A percentile compares a stretch with the other conserved stretches of the same genome.
phyloP scores from a whole-genome alignment of 2,113 vertebrate species.

The Pelodiscus sinensis region DNA sequence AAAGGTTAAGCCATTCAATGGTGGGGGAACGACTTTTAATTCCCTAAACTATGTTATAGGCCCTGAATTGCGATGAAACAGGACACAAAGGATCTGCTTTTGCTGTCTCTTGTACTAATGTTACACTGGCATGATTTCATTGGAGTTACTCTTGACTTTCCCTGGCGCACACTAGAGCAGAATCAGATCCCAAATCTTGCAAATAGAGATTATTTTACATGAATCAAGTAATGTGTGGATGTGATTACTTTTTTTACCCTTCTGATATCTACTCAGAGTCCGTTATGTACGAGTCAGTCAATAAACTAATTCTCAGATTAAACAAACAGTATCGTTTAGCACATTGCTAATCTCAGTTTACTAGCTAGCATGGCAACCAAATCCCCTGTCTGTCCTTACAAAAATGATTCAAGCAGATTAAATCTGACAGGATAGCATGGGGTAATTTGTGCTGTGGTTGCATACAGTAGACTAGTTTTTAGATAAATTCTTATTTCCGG shows the following conservation, averaged over 20 bases:
- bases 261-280: slow-evolving; percentile 22
- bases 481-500: slow-evolving; percentile 70
- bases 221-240: neutral
- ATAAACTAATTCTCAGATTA: slow-evolving; percentile 36
- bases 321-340: neutral
- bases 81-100: neutral
- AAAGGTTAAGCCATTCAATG: slow-evolving; percentile 17
- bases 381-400: slow-evolving; percentile 56
- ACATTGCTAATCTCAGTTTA: slow-evolving; percentile 41
- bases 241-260: neutral
- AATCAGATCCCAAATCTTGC: neutral
- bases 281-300: neutral
- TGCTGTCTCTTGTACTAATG: neutral
- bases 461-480: slow-evolving; percentile 62
- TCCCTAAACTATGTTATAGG: neutral
- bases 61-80: neutral
- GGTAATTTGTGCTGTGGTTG: slow-evolving; percentile 66
- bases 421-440: slow-evolving; percentile 71
- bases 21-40: neutral
- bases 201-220: neutral
- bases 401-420: slow-evolving; percentile 64
- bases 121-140: neutral
- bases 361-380: slow-evolving; percentile 37
- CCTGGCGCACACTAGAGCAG: neutral
- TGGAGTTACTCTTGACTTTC: slow-evolving; percentile 1